These are phyloP conservation scores for Aulostomus chinensis DNA, from an alignment of 2,797 vertebrate species.

Conservation along the genomic window DNA sequence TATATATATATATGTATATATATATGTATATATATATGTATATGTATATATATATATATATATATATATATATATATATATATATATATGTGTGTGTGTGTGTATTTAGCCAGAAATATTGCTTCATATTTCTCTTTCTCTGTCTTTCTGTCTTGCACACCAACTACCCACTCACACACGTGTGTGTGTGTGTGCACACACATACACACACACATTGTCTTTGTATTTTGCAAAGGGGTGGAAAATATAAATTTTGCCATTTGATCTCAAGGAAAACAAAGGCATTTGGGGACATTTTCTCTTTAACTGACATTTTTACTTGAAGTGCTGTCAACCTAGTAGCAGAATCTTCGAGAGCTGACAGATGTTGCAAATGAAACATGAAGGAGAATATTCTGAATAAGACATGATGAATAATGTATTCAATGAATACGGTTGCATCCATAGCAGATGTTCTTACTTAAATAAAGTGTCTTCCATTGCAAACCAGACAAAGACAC, in stretches of 20 bases:
- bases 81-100: too few species aligned
- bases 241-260: slow-evolving; percentile 65
- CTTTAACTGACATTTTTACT: slow-evolving; percentile 57
- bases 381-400: slow-evolving; percentile 53
- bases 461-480: too few species aligned
- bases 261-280: slow-evolving; percentile 58
- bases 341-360: slow-evolving; percentile 47
- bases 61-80: too few species aligned
- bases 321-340: slow-evolving; percentile 53
- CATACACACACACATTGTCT: slow-evolving; percentile 21
- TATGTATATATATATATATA: too few species aligned
- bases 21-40: too few species aligned
- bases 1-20: too few species aligned
- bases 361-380: slow-evolving; percentile 59
- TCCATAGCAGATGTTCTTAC: slow-evolving; percentile 15
- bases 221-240: slow-evolving; percentile 52
- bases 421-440: slow-evolving; percentile 26
- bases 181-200: slow-evolving; percentile 10
- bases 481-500: too few species aligned
- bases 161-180: too few species aligned
- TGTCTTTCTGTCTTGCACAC: too few species aligned
- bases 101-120: too few species aligned
- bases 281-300: slow-evolving; percentile 56
- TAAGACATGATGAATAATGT: slow-evolving; percentile 56
- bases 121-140: slow-evolving; percentile 6